Evolutionary conservation across 2,113 vertebrate species (phyloP).

Genomic region (Natator depressus): DNA sequence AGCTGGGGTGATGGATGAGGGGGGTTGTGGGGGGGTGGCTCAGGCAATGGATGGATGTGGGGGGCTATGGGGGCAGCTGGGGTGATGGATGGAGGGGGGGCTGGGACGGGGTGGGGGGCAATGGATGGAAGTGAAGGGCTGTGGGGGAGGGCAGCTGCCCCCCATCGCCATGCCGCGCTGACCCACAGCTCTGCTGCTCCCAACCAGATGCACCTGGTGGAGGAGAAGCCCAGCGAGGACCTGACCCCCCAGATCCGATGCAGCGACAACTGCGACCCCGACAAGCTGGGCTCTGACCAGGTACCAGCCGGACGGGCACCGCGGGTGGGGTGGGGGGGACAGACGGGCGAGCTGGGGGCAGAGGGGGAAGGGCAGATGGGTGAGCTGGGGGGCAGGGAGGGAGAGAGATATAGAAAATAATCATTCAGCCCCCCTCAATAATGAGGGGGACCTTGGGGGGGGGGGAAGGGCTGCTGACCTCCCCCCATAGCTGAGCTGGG

Average conservation of each 20-base stretch:
- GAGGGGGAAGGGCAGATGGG: background rate
- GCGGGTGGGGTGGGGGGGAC: background rate
- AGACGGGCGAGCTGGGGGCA: background rate
- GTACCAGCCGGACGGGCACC: conserved; percentile 8
- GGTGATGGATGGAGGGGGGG: too few species aligned
- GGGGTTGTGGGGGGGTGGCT: accelerated
- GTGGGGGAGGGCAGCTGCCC: accelerated
- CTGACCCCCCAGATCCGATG: conserved; percentile 70
- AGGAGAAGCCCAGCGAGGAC: background rate
- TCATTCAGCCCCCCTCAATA: background rate
- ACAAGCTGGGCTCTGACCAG: conserved; percentile 67
- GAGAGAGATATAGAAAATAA: too few species aligned
- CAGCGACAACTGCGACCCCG: conserved; percentile 73
- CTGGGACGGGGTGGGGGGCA: accelerated
- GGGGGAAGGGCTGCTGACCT: background rate
- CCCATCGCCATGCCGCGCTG: background rate
- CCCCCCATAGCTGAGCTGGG: too few species aligned
- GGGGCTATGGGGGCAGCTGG: too few species aligned
- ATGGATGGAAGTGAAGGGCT: background rate
- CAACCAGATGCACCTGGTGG: background rate
- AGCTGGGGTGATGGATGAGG: too few species aligned
- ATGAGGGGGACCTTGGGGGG: accelerated
- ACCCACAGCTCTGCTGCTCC: background rate
- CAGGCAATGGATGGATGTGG: accelerated
- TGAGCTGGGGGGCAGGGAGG: background rate